Base-by-base conservation (phyloP, 1,140 invertebrate species). In the Drosophila trapezifrons region DNA sequence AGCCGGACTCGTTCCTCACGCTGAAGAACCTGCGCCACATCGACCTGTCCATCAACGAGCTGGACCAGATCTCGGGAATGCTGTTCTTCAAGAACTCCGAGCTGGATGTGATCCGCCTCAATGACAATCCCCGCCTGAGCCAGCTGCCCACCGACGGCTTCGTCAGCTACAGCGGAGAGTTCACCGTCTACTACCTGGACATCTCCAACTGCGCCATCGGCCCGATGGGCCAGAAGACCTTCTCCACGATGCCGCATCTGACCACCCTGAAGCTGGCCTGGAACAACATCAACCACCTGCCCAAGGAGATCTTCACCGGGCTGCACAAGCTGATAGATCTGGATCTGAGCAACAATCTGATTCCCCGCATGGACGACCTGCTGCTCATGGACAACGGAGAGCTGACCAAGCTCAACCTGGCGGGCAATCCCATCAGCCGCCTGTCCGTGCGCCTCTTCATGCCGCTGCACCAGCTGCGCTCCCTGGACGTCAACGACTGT, bases 301-400 rank as follows among this genome's bases (percentile, higher is more conserved):
- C 86, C 0, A 60, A 58, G 2, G 89, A 85, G 17, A 81, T 85
- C 1, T 91, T 80, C 87, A 93, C 15, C 76, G 91, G 54, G 91
- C 94, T 91, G 6, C 93, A 92, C 3, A 93, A 94, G 67, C 90
- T 96, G 0, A 93, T 94, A 13, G 94, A 95, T 46, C 91, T 96
- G 40, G 95, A 96, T 85, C 91, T 96, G 5, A 95, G 95, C n/a
- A 93, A 95, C 67, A 96, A 96, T 76, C 76, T 93, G 45, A 93
- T 96, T 18, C 82, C 86, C 1, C 91, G 91, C 9, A 80, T 96
- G 20, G 93, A 94, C n/a, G 90, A 92, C 3, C 92, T 94, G 51
- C 93, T 95, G 60, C 96, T 96, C 83, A 90, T 92, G 75, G 83
- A 94, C 73, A 95, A 95, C 74, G 93, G 92, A 37, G 93, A 94